Base-by-base conservation (phyloP, 2,113 vertebrate species). In the Chamaetylas fuelleborni region DNA sequence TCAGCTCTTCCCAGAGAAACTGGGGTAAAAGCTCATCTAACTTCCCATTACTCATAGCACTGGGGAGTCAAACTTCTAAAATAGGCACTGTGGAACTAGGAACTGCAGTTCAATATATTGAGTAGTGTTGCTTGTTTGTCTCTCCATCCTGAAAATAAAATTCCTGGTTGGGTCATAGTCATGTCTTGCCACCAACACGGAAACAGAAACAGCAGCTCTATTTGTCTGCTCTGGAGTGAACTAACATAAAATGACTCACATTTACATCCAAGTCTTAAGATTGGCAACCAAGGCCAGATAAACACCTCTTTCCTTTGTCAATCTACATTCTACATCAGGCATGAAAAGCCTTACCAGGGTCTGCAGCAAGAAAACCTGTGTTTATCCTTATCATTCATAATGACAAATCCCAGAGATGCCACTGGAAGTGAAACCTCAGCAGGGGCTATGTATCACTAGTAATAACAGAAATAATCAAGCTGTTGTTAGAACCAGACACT, bases 401-500 rank as follows among this genome's bases (percentile, higher is more conserved):
- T 71, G 80, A 92, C 65, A 74, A 94, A 96, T 81, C 76, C 57
- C 90, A 92, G 85, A 5, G 28, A 88, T 53, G 74, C 20, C 53
- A 67, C 48, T 89, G 83, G 86, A 95, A 96, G 65, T 24, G 60
- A 89, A 93, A 89, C 38, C 61, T 89, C 77, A 79, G 65, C 53
- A 81, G 82, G 85, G 79, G n/a, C 88, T 26, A 70, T 71, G 64
- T 45, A 92, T 90, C 86, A 90, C 83, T 22, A 66, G 78, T 38
- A 96, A 81, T 83, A 97, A 90, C 64, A 93, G 53, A 90, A 92
- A 94, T 88, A 95, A 96, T 95, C 88, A 96, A 92, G 88, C 61
- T 78, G 86, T 78, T 95, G 87, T 93, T 92, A 67, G 69, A 92
- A 73, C 82, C 88, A 95, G 94, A 73, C 94, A 86, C 34, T 81